Conservation (phyloP, 2,797 vertebrate genomes). For the Sus cebifrons region DNA sequence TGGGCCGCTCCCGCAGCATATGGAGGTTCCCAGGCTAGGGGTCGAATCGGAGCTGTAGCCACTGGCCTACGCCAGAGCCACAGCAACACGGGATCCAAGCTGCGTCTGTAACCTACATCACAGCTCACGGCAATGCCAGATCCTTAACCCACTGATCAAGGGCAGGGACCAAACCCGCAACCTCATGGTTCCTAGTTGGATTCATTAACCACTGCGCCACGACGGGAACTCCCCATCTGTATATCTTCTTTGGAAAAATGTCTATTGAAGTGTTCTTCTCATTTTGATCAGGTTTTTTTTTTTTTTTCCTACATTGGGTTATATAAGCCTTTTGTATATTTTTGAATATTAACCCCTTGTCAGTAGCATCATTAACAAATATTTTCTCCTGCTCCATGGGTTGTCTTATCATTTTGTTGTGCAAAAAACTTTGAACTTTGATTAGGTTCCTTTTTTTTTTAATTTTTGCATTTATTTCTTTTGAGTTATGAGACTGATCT, state of each 20-base stretch:
- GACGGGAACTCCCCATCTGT: neutral
- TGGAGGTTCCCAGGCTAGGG: too few species aligned
- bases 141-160: too few species aligned
- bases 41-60: too few species aligned
- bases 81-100: too few species aligned
- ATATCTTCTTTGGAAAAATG: neutral
- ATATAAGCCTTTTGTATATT: neutral
- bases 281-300: neutral
- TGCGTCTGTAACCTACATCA: too few species aligned
- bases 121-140: too few species aligned
- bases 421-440: neutral
- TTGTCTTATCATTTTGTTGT: neutral
- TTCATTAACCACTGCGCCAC: too few species aligned
- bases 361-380: neutral
- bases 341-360: neutral
- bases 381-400: neutral
- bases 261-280: neutral
- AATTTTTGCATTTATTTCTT: neutral
- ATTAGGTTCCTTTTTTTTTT: neutral
- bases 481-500: neutral
- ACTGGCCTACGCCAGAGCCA: too few species aligned
- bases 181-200: too few species aligned
- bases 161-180: too few species aligned
- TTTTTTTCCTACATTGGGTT: neutral
- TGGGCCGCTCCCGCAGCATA: too few species aligned